A percentile compares a stretch with the other conserved stretches of the same genome.
These are phyloP conservation scores for Chitala chitala DNA, from an alignment of 2,113 vertebrate genomes.

Conservation along the genomic window DNA sequence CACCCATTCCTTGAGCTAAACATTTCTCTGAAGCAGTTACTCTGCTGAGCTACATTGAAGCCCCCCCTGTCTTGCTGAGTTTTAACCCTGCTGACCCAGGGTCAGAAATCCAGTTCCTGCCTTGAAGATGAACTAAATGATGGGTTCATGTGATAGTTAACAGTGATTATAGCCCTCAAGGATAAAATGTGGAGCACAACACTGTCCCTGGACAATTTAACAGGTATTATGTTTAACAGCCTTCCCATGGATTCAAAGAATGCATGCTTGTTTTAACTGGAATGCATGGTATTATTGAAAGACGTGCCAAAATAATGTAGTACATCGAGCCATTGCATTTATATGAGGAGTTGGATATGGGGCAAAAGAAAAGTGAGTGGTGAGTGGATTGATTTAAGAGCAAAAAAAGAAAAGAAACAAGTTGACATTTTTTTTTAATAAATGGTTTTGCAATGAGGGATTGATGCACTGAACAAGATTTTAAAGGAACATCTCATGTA, in stretches of 20 bases:
- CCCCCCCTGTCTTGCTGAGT: background rate
- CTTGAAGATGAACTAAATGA: constrained; percentile 10
- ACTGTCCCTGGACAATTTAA: constrained; percentile 3
- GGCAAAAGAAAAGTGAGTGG: no score
- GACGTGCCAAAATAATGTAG: background rate
- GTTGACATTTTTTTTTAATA: no score
- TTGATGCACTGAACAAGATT: no score
- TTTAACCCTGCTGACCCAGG: background rate
- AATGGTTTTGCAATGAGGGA: no score
- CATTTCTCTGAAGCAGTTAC: background rate
- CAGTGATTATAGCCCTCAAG: constrained; percentile 5
- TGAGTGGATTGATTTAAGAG: no score
- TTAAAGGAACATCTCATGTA: no score
- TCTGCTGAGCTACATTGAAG: background rate
- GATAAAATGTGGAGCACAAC: background rate
- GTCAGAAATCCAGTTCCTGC: background rate
- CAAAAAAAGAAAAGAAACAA: no score
- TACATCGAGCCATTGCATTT: background rate
- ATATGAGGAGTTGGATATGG: no score
- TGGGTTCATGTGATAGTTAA: background rate
- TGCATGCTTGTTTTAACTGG: background rate
- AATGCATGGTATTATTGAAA: background rate
- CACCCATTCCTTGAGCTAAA: background rate
- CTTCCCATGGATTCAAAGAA: background rate
- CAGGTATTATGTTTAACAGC: background rate